A percentile compares a stretch with the other conserved stretches of the same genome.
phyloP scores from a whole-genome alignment of 2,888 invertebrate species.

The Margaritifera margaritifera region DNA sequence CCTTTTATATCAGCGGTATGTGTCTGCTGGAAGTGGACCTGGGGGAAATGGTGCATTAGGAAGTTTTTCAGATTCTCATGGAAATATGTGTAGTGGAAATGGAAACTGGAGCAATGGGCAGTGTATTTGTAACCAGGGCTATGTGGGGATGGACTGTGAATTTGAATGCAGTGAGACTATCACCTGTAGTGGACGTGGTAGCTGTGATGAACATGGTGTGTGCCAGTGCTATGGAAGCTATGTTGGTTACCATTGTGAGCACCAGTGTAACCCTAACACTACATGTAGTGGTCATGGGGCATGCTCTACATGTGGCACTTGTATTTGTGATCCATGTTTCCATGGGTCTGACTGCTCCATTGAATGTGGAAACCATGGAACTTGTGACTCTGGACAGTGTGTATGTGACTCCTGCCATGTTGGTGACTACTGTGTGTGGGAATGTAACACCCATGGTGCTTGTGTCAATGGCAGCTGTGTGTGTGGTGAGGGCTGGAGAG shows the following conservation, averaged over 20 bases:
- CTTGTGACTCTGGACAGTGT: constrained; percentile 48
- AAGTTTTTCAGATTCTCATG: constrained; percentile 21
- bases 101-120: constrained; percentile 29
- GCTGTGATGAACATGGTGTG: constrained; percentile 40
- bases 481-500: constrained; percentile 52
- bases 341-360: constrained; percentile 50
- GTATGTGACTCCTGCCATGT: constrained; percentile 51
- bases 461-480: constrained; percentile 37
- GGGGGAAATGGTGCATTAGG: constrained; percentile 29
- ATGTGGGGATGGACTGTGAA: constrained; percentile 53
- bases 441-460: constrained; percentile 51
- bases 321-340: constrained; percentile 58
- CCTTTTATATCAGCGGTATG: constrained; percentile 31
- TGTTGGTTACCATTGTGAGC: constrained; percentile 53
- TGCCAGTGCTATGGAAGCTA: constrained; percentile 48
- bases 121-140: constrained; percentile 47
- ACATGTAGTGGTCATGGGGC: constrained; percentile 53
- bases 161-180: constrained; percentile 33
- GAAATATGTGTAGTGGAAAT: constrained; percentile 43
- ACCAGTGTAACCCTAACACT: constrained; percentile 36
- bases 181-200: constrained; percentile 46
- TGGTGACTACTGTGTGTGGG: constrained; percentile 51
- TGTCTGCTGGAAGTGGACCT: constrained; percentile 28
- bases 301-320: constrained; percentile 49
- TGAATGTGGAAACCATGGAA: constrained; percentile 47